Evolutionary conservation across 2,888 invertebrate genomes (phyloP).

Genomic region (Drosophila cognata): DNA sequence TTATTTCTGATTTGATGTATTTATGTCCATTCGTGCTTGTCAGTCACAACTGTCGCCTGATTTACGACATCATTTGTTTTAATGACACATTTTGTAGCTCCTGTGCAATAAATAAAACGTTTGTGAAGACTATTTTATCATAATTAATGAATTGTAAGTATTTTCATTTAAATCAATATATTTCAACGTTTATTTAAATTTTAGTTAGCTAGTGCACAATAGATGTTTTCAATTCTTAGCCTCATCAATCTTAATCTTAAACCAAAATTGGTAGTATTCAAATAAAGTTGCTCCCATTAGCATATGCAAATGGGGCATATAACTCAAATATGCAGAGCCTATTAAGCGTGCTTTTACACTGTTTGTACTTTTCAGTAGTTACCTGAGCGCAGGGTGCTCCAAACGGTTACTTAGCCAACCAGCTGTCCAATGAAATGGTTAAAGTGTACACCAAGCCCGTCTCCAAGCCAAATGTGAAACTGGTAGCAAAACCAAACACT

Average conservation of each 20-base stretch:
- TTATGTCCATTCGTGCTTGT: background rate
- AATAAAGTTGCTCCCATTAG: conserved; percentile 2
- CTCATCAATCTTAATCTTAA: background rate
- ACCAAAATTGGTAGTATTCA: background rate
- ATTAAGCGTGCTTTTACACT: background rate
- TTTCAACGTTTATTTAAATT: background rate
- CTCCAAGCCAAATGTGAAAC: conserved; percentile 29
- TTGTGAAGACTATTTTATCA: background rate
- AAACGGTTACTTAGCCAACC: background rate
- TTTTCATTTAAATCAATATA: background rate
- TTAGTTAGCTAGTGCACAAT: background rate
- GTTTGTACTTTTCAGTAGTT: conserved; percentile 6
- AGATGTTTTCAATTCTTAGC: background rate
- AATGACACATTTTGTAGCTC: background rate
- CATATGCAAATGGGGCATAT: conserved; percentile 24
- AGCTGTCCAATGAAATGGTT: background rate
- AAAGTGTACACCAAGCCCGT: conserved; percentile 20
- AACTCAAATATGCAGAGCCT: conserved; percentile 27
- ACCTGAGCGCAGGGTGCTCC: background rate
- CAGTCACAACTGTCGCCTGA: conserved; percentile 10
- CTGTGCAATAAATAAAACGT: background rate
- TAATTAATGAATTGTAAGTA: background rate
- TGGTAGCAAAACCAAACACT: conserved; percentile 45
- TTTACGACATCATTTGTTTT: conserved; percentile 12
- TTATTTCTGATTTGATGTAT: background rate